Base-by-base conservation (phyloP, 2,797 vertebrate genomes). In the Peromyscus aztecus region DNA sequence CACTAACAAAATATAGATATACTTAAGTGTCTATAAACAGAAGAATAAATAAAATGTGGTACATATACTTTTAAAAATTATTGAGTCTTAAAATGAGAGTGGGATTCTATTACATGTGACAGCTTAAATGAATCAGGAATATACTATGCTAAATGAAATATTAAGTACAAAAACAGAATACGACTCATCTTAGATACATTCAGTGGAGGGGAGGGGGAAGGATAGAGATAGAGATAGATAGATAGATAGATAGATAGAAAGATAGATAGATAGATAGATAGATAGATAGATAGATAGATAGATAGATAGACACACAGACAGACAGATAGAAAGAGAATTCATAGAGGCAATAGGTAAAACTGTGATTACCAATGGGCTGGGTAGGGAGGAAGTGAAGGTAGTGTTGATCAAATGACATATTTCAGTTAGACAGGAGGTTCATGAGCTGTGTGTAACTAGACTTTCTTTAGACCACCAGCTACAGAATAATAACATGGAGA, bases 301-400 rank as follows among this genome's bases (percentile, higher is more conserved):
- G 52, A 52, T 13, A 52, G 49, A 52, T 13, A 52, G 49, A 52
- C 1, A 52, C 2, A 52, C 1, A 49, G 46, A 11, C 10, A 49
- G 46, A 10, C 1, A 29, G 29, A 2, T 3, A n/a, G 11, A 37
- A 23, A 46, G 27, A 49, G 9, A 43, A 67, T 4, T 67, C 19
- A 29, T 5, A 19, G 34, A 59, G 16, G 4, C 7, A 78, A 31
- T 57, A 16, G 21, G 17, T 37, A 61, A 19, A 6, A 24, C 12
- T 29, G 13, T 80, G 13, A 1, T 34, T 37, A 27, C 8, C 21
- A 13, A 3, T 0, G 23, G 4, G 1, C 49, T 0, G 16, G 4
- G 1, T 61, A 65, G 11, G 6, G 21, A 16, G 14, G 7, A 17
- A 12, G 23, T 61, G 16, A 27, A 4, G 24, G 11, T 7, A 23